Evolutionary conservation across 2,797 vertebrate genomes (phyloP), one percentile per base, ranked within the genome.

Genomic region (Leontopithecus rosalia): DNA sequence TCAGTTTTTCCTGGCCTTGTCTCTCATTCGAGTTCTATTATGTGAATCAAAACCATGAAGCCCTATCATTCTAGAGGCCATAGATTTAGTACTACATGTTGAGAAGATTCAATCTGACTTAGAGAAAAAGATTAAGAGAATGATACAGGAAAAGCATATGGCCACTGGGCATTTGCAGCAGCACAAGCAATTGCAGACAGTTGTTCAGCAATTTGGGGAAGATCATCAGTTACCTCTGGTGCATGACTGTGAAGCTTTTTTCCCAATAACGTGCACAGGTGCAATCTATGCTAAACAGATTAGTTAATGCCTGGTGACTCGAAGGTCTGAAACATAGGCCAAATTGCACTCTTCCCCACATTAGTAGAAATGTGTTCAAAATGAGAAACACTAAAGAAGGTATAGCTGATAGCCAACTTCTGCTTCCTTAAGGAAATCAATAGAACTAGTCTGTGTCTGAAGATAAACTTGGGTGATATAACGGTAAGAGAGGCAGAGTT

Each of bases 261-360:
- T 55, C 15, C 12, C 20, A 48, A 10, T 72, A 14, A 58, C 72
- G 24, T 79, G 70, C 67, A 48, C 75, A 93, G 43, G 79, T 95
- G 89, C 24, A 87, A 81, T 72, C 41, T 61, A 22, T 82, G 30
- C 75, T 89, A 75, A 96, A 55, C 57, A 96, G 77, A 79, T 39
- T 52, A 39, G 73, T 92, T 67, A 91, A 70, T 61, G 39, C 28
- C 75, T 43, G 70, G 52, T 91, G 75, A 82, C 72, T 70, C 41
- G 43, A 43, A 93, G 84, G 15, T 73, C 36, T 64, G 28, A 72
- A 77, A 83, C 75, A 84, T 24, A 73, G 72, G 64, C 15, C 14
- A 93, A 84, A 77, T 36, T 41, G n/a, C 5, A 11, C 33, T 50
- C 52, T 88, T 96, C 46, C 61, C 64, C 50, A n/a, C 24, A 26